A percentile compares a stretch with the other conserved stretches of the same genome.
Conservation (phyloP, 2,797 vertebrate genomes). For the Thunnus albacares region DNA sequence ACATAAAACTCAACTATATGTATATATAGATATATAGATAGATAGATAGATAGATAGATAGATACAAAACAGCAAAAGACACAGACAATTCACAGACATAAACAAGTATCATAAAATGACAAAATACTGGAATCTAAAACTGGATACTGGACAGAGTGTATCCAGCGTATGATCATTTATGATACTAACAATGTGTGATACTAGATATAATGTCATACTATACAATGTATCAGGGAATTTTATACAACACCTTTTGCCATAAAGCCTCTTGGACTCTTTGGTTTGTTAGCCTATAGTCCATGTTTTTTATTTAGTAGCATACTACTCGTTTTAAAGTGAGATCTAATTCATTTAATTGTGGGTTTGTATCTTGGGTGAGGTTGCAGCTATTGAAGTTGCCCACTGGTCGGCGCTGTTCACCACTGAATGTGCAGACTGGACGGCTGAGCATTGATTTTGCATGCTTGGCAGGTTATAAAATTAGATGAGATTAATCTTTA, state of each 20-base stretch:
- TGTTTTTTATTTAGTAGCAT: not conserved
- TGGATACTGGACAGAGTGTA: not conserved
- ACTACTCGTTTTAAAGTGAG: not conserved
- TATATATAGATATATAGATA: no score
- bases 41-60: no score
- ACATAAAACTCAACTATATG: no score
- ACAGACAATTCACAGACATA: no score
- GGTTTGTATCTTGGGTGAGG: not conserved
- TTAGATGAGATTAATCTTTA: constrained; percentile 33
- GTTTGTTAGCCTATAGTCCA: not conserved
- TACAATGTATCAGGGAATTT: no score
- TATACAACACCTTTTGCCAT: not conserved
- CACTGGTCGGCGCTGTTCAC: constrained; percentile 83
- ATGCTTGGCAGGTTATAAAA: constrained; percentile 15
- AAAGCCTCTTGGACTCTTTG: not conserved
- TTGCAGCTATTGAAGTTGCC: constrained; percentile 2
- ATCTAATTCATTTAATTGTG: not conserved
- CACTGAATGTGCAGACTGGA: constrained; percentile 53
- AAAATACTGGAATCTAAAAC: not conserved
- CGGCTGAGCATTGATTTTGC: not conserved
- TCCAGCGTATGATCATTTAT: not conserved
- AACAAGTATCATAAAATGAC: no score
- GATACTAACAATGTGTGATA: not conserved
- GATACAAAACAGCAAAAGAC: no score
- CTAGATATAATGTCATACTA: not conserved